A percentile compares a stretch with the other conserved stretches of the same genome.
phyloP scores from a whole-genome alignment of 2,888 invertebrate species.

The Amiota mariae region DNA sequence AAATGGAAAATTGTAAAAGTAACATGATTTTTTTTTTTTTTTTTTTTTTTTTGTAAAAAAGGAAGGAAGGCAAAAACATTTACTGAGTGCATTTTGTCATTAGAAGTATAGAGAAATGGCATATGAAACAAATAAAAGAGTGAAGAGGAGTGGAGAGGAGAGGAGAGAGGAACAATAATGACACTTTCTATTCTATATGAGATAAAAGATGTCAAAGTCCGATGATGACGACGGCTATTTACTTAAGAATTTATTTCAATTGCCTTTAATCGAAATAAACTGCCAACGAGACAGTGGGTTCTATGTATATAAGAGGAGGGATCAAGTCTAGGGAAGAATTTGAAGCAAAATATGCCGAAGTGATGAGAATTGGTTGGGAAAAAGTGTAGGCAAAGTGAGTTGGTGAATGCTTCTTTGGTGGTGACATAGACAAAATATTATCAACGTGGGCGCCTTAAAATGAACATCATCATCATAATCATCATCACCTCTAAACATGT shows the following conservation, averaged over 20 bases:
- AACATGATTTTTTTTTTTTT: too few relatives aligned
- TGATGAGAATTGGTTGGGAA: too few relatives aligned
- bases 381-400: too few relatives aligned
- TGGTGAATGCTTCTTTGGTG: background rate
- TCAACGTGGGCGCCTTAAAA: background rate
- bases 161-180: too few relatives aligned
- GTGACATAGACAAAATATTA: background rate
- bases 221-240: constrained; percentile 34
- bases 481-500: constrained; percentile 10
- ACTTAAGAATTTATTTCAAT: constrained; percentile 63
- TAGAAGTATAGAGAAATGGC: background rate
- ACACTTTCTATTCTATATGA: too few relatives aligned
- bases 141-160: background rate
- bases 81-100: constrained; percentile 19
- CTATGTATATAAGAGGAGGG: too few relatives aligned
- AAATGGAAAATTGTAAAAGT: background rate
- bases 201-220: constrained; percentile 16
- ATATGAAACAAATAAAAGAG: background rate
- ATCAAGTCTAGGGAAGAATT: too few relatives aligned
- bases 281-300: constrained; percentile 16
- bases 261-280: constrained; percentile 63
- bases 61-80: background rate
- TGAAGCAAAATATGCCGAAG: too few relatives aligned
- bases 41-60: too few relatives aligned
- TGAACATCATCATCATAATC: too few relatives aligned